Conservation (phyloP, 1,140 invertebrate genomes). For the Drosophila navojoa region DNA sequence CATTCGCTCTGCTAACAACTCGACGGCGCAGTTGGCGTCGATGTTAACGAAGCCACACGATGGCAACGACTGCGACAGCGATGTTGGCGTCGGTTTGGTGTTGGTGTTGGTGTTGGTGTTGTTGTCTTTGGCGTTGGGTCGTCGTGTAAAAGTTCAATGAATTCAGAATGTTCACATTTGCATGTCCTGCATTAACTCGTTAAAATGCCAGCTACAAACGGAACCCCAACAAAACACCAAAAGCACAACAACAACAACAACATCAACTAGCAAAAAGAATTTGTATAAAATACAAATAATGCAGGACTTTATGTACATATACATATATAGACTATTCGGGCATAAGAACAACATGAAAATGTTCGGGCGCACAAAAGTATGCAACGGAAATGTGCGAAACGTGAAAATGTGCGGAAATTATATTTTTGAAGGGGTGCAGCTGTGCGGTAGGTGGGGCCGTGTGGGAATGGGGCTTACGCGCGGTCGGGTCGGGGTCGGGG, state of each 20-base stretch:
- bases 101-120: not conserved
- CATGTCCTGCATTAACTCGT: conserved; percentile 80
- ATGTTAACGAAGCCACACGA: conserved; percentile 29
- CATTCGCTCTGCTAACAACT: conserved; percentile 7
- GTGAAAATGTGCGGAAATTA: conserved; percentile 81
- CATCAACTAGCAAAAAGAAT: conserved; percentile 54
- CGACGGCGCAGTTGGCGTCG: conserved; percentile 1
- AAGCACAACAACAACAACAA: conserved; percentile 25
- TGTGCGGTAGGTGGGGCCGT: conserved; percentile 13
- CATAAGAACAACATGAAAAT: conserved; percentile 69
- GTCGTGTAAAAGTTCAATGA: conserved; percentile 73
- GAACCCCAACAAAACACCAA: conserved; percentile 17
- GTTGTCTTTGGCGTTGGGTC: conserved; percentile 21
- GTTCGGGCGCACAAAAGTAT: conserved; percentile 73
- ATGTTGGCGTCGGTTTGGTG: conserved; percentile 23
- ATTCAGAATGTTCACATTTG: conserved; percentile 77
- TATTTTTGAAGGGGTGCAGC: conserved; percentile 55
- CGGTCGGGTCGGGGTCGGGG: no score
- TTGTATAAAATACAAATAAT: conserved; percentile 74
- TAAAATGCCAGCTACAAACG: conserved; percentile 65
- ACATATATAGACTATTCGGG: conserved; percentile 6
- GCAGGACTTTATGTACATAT: conserved; percentile 21
- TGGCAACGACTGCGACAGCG: not conserved
- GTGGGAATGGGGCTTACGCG: not conserved
- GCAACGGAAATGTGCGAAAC: conserved; percentile 78